phyloP scores from a whole-genome alignment of 2,888 invertebrate species.

The Xanthorhoe designata region DNA sequence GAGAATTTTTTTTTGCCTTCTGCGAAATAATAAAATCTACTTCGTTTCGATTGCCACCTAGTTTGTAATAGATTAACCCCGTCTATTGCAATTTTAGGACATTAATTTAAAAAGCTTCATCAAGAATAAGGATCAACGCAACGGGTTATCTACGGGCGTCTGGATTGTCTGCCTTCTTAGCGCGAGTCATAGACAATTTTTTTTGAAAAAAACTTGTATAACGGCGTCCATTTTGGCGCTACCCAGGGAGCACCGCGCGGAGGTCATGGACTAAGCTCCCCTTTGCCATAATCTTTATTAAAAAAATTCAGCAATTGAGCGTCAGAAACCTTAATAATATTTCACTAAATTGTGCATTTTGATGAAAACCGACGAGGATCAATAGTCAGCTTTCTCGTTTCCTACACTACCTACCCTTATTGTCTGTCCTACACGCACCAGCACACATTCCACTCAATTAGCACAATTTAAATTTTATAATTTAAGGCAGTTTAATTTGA shows the following conservation, averaged over 20 bases:
- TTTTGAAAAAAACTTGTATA: constrained; percentile 65
- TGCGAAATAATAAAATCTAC: constrained; percentile 15
- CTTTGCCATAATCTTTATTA: constrained; percentile 65
- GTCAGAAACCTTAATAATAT: constrained; percentile 26
- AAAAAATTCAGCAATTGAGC: constrained; percentile 44
- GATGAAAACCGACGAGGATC: constrained; percentile 16
- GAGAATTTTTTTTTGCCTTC: constrained; percentile 17
- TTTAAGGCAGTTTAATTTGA: constrained; percentile 46
- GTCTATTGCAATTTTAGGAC: constrained; percentile 9
- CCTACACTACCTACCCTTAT: constrained; percentile 39
- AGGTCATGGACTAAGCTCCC: constrained; percentile 83
- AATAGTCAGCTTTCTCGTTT: constrained; percentile 18
- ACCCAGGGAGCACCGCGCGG: constrained; percentile 85
- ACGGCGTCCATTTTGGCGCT: constrained; percentile 81
- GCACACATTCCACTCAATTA: constrained; percentile 39
- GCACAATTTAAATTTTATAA: constrained; percentile 39
- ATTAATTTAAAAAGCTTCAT: constrained; percentile 15
- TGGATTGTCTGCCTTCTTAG: constrained; percentile 42
- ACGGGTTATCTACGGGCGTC: constrained; percentile 39
- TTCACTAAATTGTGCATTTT: constrained; percentile 30
- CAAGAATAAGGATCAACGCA: constrained; percentile 16
- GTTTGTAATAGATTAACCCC: constrained; percentile 12
- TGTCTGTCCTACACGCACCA: constrained; percentile 42
- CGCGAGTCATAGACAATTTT: constrained; percentile 52
- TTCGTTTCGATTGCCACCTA: constrained; percentile 12